Evolutionary conservation across 2,113 vertebrate species (phyloP), one percentile per base, ranked within the genome.

Genomic region (Mungos mungo): DNA sequence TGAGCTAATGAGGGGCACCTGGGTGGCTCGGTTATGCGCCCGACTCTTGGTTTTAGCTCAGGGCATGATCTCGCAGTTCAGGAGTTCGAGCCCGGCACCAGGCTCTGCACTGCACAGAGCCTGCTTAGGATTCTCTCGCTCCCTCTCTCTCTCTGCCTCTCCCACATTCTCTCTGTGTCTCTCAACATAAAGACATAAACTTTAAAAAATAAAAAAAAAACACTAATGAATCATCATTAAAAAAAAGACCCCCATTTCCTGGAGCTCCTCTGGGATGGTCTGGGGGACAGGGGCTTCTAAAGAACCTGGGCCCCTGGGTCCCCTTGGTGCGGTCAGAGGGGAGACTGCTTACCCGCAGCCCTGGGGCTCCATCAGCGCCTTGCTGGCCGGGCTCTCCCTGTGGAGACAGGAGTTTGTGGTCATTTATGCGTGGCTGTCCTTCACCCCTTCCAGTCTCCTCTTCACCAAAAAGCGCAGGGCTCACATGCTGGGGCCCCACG

Each of bases 381-480:
- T 98, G 99, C 95, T 99, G 99, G 54, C 99, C 99, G 33, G 99
- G 98, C 96, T 98, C 98, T 81, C 99, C 99, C 99, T 99, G 98
- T 38, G 94, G 85, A 95, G 86, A 97, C 3, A 2, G 1, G 3
- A 4, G 50, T 38, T 50, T 77, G 50, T 38, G 13, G 27, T 38
- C 35, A n/a, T 5, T 3, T 54, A 31, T 27, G 9, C 21, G 6
- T 1, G 35, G 79, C 29, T 11, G 0, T 41, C 8, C 11, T 23
- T 35, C 0, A 0, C 29, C 15, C 16, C 2, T 3, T 13, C 27
- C n/a, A 23, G 35, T 10, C 4, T 45, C 47, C 9, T 65, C 31
- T 41, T 47, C 50, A 54, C 38, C 9, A 25, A 79, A 54, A 13
- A 65, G 76, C 3, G 0, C 16, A n/a, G 50, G 69, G 45, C 45